These are phyloP conservation scores for Typhlichthys subterraneus DNA, from an alignment of 2,797 vertebrate genomes.

Conservation along the genomic window DNA sequence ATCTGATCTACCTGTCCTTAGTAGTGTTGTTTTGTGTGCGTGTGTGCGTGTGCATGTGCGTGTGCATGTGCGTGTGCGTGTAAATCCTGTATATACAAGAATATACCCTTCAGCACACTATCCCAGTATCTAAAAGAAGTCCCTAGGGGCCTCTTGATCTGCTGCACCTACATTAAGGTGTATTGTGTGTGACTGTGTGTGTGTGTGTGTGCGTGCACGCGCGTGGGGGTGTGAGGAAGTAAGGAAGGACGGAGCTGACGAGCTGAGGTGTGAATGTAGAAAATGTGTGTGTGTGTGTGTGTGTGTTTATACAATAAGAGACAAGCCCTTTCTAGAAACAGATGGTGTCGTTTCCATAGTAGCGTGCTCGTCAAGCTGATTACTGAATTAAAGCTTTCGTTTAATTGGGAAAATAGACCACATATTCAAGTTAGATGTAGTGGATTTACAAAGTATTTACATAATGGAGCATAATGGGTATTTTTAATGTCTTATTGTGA, in stretches of 20 bases:
- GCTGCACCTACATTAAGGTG: conserved; percentile 25
- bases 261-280: not conserved
- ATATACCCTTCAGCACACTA: conserved; percentile 23
- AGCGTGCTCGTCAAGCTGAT: no score
- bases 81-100: not conserved
- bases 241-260: not conserved
- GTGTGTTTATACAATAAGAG: not conserved
- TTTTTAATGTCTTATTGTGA: no score
- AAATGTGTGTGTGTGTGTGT: not conserved
- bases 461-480: no score
- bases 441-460: no score
- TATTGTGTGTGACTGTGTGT: conserved; percentile 14
- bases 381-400: no score
- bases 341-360: not conserved
- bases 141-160: conserved; percentile 44
- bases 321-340: conserved; percentile 1
- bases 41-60: conserved; percentile 2
- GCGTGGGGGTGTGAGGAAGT: not conserved
- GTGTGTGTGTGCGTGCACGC: no score
- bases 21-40: not conserved
- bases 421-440: no score
- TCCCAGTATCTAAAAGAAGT: conserved; percentile 28
- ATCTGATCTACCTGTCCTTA: no score
- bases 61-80: not conserved
- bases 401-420: no score